Evolutionary conservation across 2,888 invertebrate genomes (phyloP), one percentile per base, ranked within the genome.

Genomic region (Ophonus ardosiacus): DNA sequence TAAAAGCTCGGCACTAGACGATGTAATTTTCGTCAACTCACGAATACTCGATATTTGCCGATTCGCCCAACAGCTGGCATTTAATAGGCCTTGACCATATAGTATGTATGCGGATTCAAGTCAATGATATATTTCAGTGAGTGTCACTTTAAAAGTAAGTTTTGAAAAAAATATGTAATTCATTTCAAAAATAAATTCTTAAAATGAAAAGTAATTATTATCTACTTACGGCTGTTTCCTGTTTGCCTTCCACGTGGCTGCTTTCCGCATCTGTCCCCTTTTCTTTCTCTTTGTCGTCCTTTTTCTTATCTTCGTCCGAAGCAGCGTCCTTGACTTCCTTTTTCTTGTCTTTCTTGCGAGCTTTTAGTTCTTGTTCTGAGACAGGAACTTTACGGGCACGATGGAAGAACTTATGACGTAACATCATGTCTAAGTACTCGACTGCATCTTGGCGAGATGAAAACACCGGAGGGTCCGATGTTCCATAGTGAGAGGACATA

Each of bases 401-500:
- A 92, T 99, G 99, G 92, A 97, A 99, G 90, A 99, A 95, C 91
- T 98, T 98, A 92, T 98, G 98, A 89, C 96, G 93, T 87, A 99
- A 91, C 96, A 99, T 96, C 87, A 93, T 91, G 88, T 98, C 96
- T 86, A 98, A 92, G 89, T 95, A 98, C 86, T 96, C 94, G 0
- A 96, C 94, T 85, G 96, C 96, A 83, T 97, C 96, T 88, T 95
- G 94, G 61, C 98, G 94, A 6, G 95, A 95, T 24, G 95, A 94
- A 91, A 99, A 99, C 63, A 96, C 90, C 0, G 96, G 94, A 81
- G 93, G 94, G 87, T 95, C 95, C 81, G 95, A 95, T 79, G 95
- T 94, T 85, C 95, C 96, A 95, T 97, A 99, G 90, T 97, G 96
- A 0, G 99, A 99, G 63, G 97, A 96, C 90, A 99, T 91, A 7